Conservation (phyloP, 1,140 invertebrate genomes). For the Pogonognathellus flavescens region DNA sequence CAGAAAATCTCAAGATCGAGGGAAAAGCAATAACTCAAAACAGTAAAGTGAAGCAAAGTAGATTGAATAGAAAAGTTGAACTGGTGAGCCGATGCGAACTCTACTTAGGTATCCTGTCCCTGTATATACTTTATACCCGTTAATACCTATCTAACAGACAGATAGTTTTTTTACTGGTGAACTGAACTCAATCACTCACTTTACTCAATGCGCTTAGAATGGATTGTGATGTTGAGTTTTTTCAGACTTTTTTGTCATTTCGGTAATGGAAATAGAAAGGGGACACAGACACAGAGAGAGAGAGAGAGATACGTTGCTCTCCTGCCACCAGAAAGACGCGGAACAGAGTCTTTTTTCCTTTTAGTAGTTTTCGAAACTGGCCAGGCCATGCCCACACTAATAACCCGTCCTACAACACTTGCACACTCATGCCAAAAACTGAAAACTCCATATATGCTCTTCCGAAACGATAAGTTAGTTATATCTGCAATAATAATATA, state of each 20-base stretch:
- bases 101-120: not conserved
- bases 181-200: conserved; percentile 36
- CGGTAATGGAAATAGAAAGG: conserved; percentile 43
- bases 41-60: conserved; percentile 47
- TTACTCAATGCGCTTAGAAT: conserved; percentile 34
- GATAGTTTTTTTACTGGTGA: conserved; percentile 25
- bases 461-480: too few relatives aligned
- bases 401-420: not conserved
- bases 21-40: conserved; percentile 43
- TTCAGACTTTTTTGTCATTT: conserved; percentile 17
- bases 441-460: not conserved
- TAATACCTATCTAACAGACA: not conserved
- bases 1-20: conserved; percentile 27
- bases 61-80: conserved; percentile 41
- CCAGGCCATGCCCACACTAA: not conserved
- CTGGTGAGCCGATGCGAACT: conserved; percentile 12
- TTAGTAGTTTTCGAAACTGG: not conserved
- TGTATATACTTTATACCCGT: not conserved
- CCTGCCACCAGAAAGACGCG: not conserved
- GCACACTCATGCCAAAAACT: too few relatives aligned
- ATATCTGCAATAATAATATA: too few relatives aligned
- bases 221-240: conserved; percentile 30
- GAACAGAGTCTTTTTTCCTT: not conserved
- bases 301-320: not conserved
- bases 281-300: too few relatives aligned